Base-by-base conservation (phyloP, 2,797 vertebrate genomes). In the Malurus leucopterus region DNA sequence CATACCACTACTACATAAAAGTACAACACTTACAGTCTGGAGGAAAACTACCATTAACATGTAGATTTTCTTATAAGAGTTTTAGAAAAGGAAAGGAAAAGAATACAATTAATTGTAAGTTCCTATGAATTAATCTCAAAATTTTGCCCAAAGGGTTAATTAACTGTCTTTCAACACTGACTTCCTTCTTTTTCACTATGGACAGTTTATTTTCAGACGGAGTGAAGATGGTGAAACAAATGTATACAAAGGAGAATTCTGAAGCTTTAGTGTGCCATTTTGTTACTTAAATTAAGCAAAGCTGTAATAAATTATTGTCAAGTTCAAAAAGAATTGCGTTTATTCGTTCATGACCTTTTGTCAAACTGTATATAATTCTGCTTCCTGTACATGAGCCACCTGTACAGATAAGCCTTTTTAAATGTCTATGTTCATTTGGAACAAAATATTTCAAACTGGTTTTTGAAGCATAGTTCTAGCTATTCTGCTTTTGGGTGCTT, bases 261-360 rank as follows among this genome's bases (percentile, higher is more conserved):
- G 81, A 95, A 91, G 80, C 41, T 91, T 87, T 88, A 90, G 76
- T 69, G 68, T 95, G 69, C 59, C 85, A 76, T 76, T 92, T 94
- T 88, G 62, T 95, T 95, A 92, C 62, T 95, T 94, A 93, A 95
- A 95, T 94, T 89, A 93, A 96, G 71, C 63, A 93, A 91, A 86
- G 14, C 34, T 87, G 50, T 86, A 94, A 96, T 96, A 93, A 95
- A 95, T 96, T 96, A 91, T 81, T 80, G 73, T 95, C 91, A 94
- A 89, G 93, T 96, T 95, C 84, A 95, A 95, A 96, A 93, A 94
- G 82, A 93, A 93, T 84, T 84, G 29, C 57, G 94, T 95, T 95
- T 95, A 93, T 93, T 95, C 86, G 47, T 95, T 85, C 62, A 49
- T 92, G 90, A 94, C 85, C 83, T 93, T 95, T 91, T 74, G 69